Evolutionary conservation across 2,797 vertebrate genomes (phyloP), one percentile per base, ranked within the genome.

Genomic region (Tragopan temminckii): DNA sequence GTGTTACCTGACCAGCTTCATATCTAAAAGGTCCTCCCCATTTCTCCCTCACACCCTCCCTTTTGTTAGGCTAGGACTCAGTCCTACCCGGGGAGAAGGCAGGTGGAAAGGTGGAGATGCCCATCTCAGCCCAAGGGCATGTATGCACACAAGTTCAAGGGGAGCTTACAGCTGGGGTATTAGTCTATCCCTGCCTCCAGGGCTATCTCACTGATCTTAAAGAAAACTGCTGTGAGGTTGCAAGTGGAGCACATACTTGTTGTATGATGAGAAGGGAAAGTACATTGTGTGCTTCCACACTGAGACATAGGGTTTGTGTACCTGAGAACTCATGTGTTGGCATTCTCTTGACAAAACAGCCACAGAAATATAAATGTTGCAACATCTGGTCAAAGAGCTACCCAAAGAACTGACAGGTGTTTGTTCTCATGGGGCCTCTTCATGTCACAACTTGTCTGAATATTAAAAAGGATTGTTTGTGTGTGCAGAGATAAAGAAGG

Each of bases 401-500:
- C 58, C 88, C 11, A 0, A 62, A 79, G 74, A 85, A 94, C 90
- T 6, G 61, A 61, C 91, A 94, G 89, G 88, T 94, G 88, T 85
- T 96, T 93, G 82, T 81, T 96, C 81, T 84, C 87, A n/a, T 74
- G 58, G 70, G 68, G 77, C 46, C 86, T 84, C 85, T 76, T 85
- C n/a, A 79, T 85, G 72, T 85, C 85, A 79, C 80, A 40, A 63
- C n/a, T 46, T 0, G 1, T 91, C 93, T 94, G 77, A 87, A 89
- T 94, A 78, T 91, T 93, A 74, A 94, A 94, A 94, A 93, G 29
- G n/a, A 90, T 69, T 35, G n/a, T 90, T 96, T 93, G 62, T 88
- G 63, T 89, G 62, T 58, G 80, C 63, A 77, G 59, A 86, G 89
- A 66, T 79, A 90, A 93, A 93, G 71, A 85, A 72, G 46, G 79